Evolutionary conservation across 2,888 invertebrate genomes (phyloP).

Genomic region (Nineta flava): DNA sequence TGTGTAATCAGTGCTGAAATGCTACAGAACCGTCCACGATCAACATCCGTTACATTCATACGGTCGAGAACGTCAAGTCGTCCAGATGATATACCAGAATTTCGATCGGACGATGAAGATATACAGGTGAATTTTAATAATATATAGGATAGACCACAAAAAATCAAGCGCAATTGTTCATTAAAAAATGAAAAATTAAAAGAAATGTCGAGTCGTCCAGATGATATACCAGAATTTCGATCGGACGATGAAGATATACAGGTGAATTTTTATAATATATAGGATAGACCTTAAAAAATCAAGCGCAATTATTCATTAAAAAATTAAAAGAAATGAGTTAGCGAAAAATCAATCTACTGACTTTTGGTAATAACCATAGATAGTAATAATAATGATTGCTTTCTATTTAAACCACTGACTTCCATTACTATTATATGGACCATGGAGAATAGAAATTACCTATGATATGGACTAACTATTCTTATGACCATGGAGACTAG

Average conservation of each 20-base stretch:
- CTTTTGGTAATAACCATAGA: too few relatives aligned
- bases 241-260: slow-evolving; percentile 6
- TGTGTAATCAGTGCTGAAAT: neutral
- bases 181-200: neutral
- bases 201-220: slow-evolving; percentile 1
- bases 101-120: slow-evolving; percentile 4
- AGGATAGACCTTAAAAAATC: too few relatives aligned
- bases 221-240: slow-evolving; percentile 3
- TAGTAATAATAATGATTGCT: too few relatives aligned
- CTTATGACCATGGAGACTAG: too few relatives aligned
- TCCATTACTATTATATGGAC: too few relatives aligned
- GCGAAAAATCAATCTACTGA: too few relatives aligned
- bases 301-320: too few relatives aligned
- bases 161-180: neutral
- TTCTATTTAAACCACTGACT: too few relatives aligned
- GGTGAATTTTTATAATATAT: neutral
- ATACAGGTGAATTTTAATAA: slow-evolving; percentile 2
- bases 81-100: slow-evolving; percentile 3
- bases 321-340: too few relatives aligned
- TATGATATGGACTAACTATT: too few relatives aligned
- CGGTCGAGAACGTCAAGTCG: slow-evolving; percentile 3
- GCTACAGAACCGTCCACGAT: neutral
- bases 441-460: too few relatives aligned
- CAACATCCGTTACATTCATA: slow-evolving; percentile 5
- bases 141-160: neutral